A percentile compares a stretch with the other conserved stretches of the same genome.
Conservation (phyloP, 2,113 vertebrate genomes). For the Stomatorhinus ivindoensis region DNA sequence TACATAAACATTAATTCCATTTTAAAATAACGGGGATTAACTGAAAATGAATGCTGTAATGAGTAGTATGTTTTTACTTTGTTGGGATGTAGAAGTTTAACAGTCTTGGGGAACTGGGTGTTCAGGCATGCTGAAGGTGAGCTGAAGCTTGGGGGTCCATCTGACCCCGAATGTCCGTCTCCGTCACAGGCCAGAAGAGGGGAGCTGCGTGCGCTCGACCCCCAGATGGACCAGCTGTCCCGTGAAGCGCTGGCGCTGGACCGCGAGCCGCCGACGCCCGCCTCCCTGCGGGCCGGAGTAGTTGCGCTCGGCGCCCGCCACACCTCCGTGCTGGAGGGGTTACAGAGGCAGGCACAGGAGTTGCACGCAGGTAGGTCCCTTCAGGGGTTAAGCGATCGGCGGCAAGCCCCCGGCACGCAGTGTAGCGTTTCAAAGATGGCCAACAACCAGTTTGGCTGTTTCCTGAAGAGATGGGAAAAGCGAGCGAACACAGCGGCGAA, state of each 20-base stretch:
- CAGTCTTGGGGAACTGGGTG: background rate
- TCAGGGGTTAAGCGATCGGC: background rate
- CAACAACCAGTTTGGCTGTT: background rate
- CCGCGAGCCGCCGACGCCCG: slow-evolving; percentile 40
- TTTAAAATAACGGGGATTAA: background rate
- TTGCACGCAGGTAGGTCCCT: slow-evolving; percentile 58
- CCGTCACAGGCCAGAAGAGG: slow-evolving; percentile 28
- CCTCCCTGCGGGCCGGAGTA: slow-evolving; percentile 61
- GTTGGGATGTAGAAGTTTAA: background rate
- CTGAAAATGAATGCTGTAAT: background rate
- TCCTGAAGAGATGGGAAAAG: background rate
- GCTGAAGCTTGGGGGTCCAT: background rate
- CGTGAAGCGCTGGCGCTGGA: slow-evolving; percentile 48
- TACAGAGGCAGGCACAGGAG: slow-evolving; percentile 57
- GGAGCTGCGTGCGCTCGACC: slow-evolving; percentile 51
- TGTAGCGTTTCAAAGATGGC: background rate
- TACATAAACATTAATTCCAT: background rate
- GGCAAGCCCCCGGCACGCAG: background rate
- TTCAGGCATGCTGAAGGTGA: background rate
- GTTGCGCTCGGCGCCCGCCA: slow-evolving; percentile 52
- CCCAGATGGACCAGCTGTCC: slow-evolving; percentile 55
- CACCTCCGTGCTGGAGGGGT: slow-evolving; percentile 51
- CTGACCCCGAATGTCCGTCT: background rate
- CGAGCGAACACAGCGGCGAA: background rate
- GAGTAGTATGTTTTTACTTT: background rate